Evolutionary conservation across 1,140 invertebrate species (phyloP), one percentile per base, ranked within the genome.

Genomic region (Drosophila seguyi): DNA sequence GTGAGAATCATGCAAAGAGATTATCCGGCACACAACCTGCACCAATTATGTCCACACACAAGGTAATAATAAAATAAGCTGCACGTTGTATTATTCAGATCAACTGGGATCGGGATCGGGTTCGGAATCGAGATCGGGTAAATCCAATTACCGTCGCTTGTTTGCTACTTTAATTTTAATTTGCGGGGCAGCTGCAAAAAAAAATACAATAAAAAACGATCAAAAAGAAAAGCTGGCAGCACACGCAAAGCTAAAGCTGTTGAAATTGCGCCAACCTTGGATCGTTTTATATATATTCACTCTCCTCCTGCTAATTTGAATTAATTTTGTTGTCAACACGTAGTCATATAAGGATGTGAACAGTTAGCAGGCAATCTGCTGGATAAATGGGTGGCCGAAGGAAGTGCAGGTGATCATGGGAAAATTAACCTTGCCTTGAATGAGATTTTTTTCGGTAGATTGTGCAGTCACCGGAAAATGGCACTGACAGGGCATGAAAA

Each of bases 241-340:
- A 87, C 84, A 87, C 84, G 84, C 84, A 87, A 87, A 81, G 71
- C 38, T 68, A 79, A 82, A 88, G 84, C 81, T 87, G 85, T 88
- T 88, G 84, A 87, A 84, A 80, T 74, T 88, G 72, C 69, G 72
- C 72, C 83, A 87, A 87, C 83, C 83, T 87, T 87, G 84, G 67
- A 18, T 81, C 58, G 52, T 41, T 76, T 58, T 47, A 16, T 53
- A 38, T 53, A 38, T 61, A 59, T 50, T 67, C 58, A 67, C 67
- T 47, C 48, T 38, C 34, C 52, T 53, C 34, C 52, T 53, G 60
- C 80, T 87, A 87, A 87, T 87, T 87, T 88, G 81, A 88, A 88
- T 88, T 88, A 88, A 88, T 88, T 88, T 88, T 88, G 84, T 88
- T 88, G 84, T 88, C 84, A 88, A 88, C 84, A 88, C 84, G 77